Conservation (phyloP, 2,888 invertebrate species). For the Deilephila porcellus region DNA sequence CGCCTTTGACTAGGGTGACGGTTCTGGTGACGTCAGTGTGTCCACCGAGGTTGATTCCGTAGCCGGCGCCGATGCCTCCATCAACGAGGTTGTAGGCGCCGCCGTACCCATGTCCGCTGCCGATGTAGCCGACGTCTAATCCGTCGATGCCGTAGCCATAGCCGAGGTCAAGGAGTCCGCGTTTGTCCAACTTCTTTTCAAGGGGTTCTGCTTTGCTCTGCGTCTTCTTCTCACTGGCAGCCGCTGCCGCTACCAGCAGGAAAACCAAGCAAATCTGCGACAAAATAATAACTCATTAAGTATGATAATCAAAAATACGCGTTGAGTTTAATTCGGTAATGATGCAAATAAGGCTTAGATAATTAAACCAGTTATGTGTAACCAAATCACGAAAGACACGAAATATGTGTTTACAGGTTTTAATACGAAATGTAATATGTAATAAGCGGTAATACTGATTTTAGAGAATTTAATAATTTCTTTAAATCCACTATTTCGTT, state of each 20-base stretch:
- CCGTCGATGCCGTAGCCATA: slow-evolving; percentile 92
- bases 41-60: slow-evolving; percentile 68
- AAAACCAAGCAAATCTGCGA: slow-evolving; percentile 89
- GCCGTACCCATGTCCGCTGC: slow-evolving; percentile 84
- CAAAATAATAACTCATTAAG: slow-evolving; percentile 35
- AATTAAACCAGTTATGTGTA: background rate
- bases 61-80: slow-evolving; percentile 52
- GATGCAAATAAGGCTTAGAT: background rate
- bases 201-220: slow-evolving; percentile 84
- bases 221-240: slow-evolving; percentile 88
- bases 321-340: background rate
- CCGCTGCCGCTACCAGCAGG: slow-evolving; percentile 90
- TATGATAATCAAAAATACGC: background rate
- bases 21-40: slow-evolving; percentile 86
- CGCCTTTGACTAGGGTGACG: slow-evolving; percentile 87
- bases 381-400: background rate
- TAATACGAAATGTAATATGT: background rate
- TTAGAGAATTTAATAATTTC: too few species aligned
- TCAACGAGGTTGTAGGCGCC: slow-evolving; percentile 80
- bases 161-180: slow-evolving; percentile 91
- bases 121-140: slow-evolving; percentile 89
- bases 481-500: too few species aligned
- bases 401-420: background rate
- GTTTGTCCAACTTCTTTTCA: slow-evolving; percentile 92
- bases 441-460: background rate